Evolutionary conservation across 2,888 invertebrate species (phyloP), one percentile per base, ranked within the genome.

Genomic region (Acanthopleura granulata): DNA sequence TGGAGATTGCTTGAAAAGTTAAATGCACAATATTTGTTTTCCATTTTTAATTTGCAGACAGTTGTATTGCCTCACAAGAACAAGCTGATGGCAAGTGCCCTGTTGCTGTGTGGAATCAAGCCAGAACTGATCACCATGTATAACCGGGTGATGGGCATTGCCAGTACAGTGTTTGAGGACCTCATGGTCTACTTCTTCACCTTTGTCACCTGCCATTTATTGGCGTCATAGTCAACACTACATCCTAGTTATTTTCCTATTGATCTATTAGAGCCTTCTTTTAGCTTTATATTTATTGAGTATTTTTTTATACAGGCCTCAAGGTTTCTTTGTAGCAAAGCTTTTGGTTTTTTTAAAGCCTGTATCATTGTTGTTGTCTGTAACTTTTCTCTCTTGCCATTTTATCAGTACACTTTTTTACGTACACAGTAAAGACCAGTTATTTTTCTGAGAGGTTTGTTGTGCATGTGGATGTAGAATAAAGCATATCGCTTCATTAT

Each of bases 31-130:
- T 49, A 18, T 62, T 30, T 61, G 18, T 57, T 77, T 51, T 40
- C 18, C n/a, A 16, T 57, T 69, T 40, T 57, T 66, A n/a, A 40
- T 51, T 81, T 83, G 16, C 82, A 87, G 87, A 82, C 83, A 76
- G 74, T 86, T 51, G 77, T 77, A 15, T 73, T 84, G 61, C 84
- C 83, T 16, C 82, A 82, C 50, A 73, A 76, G 30, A 81, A 80
- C 6, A 81, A 82, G 30, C 76, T 85, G 79, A 79, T 87, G 80
- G 77, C 83, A 12, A 80, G 83, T 40, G 77, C 83, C n/a, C 80
- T 87, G 66, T 77, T 86, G 80, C 72, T 87, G 74, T 87, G 84
- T 79, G 87, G 87, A 15, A 80, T 87, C 22, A 82, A 84, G 40
- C 84, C 81, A 16, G 80, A 81, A 0, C 30, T 86, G 15, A 75